These are phyloP conservation scores for Ischnus inquisitorius DNA, from an alignment of 2,888 invertebrate species.

Conservation along the genomic window DNA sequence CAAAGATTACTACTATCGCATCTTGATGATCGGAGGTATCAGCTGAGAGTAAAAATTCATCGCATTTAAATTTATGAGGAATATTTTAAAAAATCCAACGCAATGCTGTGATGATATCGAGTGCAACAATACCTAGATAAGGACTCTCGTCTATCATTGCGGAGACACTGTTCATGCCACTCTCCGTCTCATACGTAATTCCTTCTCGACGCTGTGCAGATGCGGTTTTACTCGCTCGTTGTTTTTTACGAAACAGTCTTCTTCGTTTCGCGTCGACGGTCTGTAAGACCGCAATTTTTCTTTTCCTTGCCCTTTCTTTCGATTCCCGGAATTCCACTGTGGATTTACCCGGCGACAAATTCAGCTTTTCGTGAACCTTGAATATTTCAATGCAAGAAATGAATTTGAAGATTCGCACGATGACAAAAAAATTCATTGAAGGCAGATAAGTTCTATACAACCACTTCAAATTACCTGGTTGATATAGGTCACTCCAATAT, in stretches of 20 bases:
- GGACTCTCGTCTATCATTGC: conserved; percentile 18
- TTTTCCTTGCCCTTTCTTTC: conserved; percentile 17
- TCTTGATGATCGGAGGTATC: conserved; percentile 4
- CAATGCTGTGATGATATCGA: background rate
- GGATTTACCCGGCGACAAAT: background rate
- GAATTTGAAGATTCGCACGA: background rate
- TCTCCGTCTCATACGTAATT: conserved; percentile 40
- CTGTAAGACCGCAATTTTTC: background rate
- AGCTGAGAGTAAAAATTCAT: background rate
- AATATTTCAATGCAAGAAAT: background rate
- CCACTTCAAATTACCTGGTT: background rate
- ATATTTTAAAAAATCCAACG: no score
- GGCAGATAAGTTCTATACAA: no score
- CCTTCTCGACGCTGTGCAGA: conserved; percentile 39
- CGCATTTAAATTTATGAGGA: no score
- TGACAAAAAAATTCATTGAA: background rate
- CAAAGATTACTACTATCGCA: conserved; percentile 13
- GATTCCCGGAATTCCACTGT: conserved; percentile 20
- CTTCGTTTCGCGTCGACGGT: conserved; percentile 33
- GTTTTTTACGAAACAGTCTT: conserved; percentile 28
- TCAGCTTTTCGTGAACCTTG: conserved; percentile 16
- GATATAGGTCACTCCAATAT: conserved; percentile 16
- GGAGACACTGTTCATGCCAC: conserved; percentile 22
- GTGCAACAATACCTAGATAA: background rate
- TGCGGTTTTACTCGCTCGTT: conserved; percentile 1